These are phyloP conservation scores for Heliconius ethilla DNA, from an alignment of 2,888 invertebrate species.

Conservation along the genomic window DNA sequence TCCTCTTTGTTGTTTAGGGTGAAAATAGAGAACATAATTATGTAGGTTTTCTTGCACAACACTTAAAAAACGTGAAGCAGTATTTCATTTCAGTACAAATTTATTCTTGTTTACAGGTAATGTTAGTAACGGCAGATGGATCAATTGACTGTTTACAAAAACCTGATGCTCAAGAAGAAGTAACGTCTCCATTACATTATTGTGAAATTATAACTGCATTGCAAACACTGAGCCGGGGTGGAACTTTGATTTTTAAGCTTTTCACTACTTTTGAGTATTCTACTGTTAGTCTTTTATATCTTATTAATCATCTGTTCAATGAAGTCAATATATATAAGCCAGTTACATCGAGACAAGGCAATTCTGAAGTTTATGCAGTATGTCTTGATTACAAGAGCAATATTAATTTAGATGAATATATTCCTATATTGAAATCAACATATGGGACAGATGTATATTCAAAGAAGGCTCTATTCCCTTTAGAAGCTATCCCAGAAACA, in stretches of 20 bases:
- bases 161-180: constrained; percentile 93
- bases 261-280: constrained; percentile 94
- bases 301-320: constrained; percentile 88
- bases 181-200: constrained; percentile 89
- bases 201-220: constrained; percentile 92
- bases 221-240: constrained; percentile 85
- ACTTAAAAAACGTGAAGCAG: too few relatives aligned
- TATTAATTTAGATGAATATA: constrained; percentile 63
- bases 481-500: constrained; percentile 80
- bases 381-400: constrained; percentile 84
- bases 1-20: too few relatives aligned
- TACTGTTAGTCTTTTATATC: constrained; percentile 89
- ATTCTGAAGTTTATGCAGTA: constrained; percentile 95
- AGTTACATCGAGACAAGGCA: constrained; percentile 95
- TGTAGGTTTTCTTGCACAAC: too few relatives aligned
- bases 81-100: too few relatives aligned
- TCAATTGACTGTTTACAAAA: constrained; percentile 93
- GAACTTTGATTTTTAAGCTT: constrained; percentile 92
- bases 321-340: constrained; percentile 92
- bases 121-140: constrained; percentile 95
- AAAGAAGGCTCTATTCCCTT: constrained; percentile 81
- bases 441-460: constrained; percentile 71
- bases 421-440: constrained; percentile 69
- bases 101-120: constrained; percentile 67
- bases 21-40: too few relatives aligned